Evolutionary conservation across 2,888 invertebrate species (phyloP).

Genomic region (Athalia cordata): DNA sequence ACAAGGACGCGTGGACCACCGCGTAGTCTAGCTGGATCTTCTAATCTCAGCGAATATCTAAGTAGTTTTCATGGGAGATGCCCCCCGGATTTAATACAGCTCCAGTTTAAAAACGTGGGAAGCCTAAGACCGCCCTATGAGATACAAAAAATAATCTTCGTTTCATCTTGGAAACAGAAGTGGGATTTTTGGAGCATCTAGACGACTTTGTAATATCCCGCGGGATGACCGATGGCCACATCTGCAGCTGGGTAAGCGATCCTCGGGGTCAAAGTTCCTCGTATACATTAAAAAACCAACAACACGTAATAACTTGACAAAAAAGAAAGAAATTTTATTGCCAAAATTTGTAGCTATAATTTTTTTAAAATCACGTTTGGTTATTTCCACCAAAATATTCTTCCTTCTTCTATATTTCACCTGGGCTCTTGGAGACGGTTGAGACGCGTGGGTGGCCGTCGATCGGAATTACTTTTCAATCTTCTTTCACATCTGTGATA

Average conservation of each 20-base stretch:
- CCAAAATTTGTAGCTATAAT: neutral
- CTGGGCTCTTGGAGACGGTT: neutral
- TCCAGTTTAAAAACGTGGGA: conserved; percentile 45
- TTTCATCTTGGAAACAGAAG: conserved; percentile 44
- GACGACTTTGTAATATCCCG: conserved; percentile 9
- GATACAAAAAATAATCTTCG: conserved; percentile 34
- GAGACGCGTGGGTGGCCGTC: conserved; percentile 25
- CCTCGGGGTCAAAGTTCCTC: conserved; percentile 30
- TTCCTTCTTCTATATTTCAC: neutral
- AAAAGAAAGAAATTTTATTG: neutral
- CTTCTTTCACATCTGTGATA: neutral
- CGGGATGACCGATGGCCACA: conserved; percentile 35
- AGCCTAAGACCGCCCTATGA: conserved; percentile 34
- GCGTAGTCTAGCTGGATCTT: neutral
- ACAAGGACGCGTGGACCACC: conserved; percentile 23
- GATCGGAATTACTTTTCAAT: conserved; percentile 41
- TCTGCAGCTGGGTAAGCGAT: conserved; percentile 34
- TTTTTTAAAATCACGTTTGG: too few species aligned
- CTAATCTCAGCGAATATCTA: conserved; percentile 42
- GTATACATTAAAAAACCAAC: neutral
- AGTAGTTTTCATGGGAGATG: conserved; percentile 42
- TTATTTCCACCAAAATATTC: neutral
- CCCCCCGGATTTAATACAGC: conserved; percentile 37
- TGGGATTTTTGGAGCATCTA: conserved; percentile 41
- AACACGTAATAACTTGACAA: neutral